These are phyloP conservation scores for Aradus depressus DNA, from an alignment of 2,888 invertebrate species.

Conservation along the genomic window DNA sequence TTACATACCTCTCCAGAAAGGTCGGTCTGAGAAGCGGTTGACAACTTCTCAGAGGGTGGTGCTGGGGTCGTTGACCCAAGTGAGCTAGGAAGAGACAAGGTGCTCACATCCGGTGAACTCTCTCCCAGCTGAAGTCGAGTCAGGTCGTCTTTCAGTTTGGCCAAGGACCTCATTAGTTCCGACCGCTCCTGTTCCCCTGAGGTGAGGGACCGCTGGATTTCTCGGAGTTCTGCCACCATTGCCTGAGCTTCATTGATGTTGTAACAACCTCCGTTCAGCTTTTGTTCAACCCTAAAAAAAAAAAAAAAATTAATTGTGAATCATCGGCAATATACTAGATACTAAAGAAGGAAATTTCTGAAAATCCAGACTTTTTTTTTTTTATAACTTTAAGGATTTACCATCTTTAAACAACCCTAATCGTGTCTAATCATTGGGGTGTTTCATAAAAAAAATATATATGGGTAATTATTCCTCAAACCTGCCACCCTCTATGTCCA, in stretches of 20 bases:
- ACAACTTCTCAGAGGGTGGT: conserved; percentile 74
- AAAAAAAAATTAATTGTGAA: conserved; percentile 24
- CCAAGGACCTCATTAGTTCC: conserved; percentile 85
- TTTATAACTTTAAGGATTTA: no score
- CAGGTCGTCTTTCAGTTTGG: conserved; percentile 85
- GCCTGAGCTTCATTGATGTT: conserved; percentile 90
- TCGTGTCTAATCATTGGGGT: no score
- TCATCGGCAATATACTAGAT: no score
- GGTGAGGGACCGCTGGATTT: conserved; percentile 81
- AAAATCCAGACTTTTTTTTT: no score
- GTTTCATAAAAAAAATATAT: no score
- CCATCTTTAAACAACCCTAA: no score
- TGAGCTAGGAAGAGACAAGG: conserved; percentile 59
- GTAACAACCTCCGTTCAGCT: conserved; percentile 77
- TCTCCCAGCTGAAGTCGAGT: conserved; percentile 76
- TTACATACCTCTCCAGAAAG: conserved; percentile 65
- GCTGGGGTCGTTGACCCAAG: conserved; percentile 70
- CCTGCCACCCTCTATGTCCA: no score
- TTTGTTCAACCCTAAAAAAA: conserved; percentile 69
- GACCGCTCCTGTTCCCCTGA: conserved; percentile 89
- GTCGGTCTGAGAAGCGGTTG: conserved; percentile 92
- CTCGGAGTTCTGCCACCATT: conserved; percentile 85
- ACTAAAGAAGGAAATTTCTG: no score
- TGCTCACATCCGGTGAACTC: conserved; percentile 63
- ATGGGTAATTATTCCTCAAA: no score